Percentiles rank a stretch among this genome's conserved stretches.
Evolutionary conservation across 1,140 invertebrate species (phyloP).

Genomic region (Episyrphus balteatus): DNA sequence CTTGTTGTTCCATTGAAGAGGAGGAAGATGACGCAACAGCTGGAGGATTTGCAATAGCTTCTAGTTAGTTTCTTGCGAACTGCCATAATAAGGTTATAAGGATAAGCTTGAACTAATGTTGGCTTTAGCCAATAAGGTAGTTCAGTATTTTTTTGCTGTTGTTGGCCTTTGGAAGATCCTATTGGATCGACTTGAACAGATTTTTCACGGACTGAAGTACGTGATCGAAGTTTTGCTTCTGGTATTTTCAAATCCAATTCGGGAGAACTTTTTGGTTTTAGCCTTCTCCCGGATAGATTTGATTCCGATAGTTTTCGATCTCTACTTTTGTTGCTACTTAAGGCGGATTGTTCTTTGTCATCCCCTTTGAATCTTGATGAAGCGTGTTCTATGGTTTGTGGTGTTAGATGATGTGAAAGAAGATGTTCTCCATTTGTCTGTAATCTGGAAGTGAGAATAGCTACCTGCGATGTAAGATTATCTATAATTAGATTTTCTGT

Average conservation of each 20-base stretch:
- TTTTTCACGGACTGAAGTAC: background rate
- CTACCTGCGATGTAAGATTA: background rate
- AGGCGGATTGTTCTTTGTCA: background rate
- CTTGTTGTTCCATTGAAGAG: no score
- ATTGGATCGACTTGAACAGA: background rate
- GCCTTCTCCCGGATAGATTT: background rate
- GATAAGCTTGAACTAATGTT: conserved; percentile 12
- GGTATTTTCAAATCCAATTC: background rate
- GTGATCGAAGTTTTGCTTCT: background rate
- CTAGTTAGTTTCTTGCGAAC: conserved; percentile 16
- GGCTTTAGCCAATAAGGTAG: conserved; percentile 13
- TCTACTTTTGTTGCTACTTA: background rate
- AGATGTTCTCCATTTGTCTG: no score
- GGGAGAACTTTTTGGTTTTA: background rate
- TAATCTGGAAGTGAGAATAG: no score
- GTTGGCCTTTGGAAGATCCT: background rate
- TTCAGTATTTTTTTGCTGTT: conserved; percentile 1
- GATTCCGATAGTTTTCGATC: background rate
- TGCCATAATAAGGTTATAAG: conserved; percentile 18
- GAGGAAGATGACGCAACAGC: background rate
- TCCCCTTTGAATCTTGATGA: background rate
- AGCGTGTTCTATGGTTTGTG: no score
- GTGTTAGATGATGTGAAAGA: no score
- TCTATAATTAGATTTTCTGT: conserved; percentile 8
- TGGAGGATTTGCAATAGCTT: conserved; percentile 11